Conservation (phyloP, 2,888 invertebrate genomes). For the Agrochola circellaris region DNA sequence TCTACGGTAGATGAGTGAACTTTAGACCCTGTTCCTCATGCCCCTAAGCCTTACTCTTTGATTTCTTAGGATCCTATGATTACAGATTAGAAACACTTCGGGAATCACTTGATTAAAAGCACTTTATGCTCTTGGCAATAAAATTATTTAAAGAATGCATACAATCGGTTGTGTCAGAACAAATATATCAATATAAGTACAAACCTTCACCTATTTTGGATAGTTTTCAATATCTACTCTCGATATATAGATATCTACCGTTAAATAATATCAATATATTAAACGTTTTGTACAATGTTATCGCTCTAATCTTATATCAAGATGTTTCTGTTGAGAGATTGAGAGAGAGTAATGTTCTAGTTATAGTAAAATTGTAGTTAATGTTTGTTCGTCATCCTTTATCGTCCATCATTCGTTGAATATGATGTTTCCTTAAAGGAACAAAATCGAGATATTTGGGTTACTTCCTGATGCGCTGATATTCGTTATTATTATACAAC, state of each 20-base stretch:
- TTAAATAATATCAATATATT: constrained; percentile 24
- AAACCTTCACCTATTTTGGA: constrained; percentile 63
- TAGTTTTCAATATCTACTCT: constrained; percentile 41
- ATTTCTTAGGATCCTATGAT: background rate
- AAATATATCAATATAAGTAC: constrained; percentile 26
- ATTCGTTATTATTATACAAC: background rate
- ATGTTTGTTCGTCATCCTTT: background rate
- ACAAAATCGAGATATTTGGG: background rate
- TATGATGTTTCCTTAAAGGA: background rate
- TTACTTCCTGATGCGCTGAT: background rate
- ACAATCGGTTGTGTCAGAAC: background rate
- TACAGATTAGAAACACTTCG: background rate
- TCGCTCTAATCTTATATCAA: constrained; percentile 45
- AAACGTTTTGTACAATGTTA: constrained; percentile 32
- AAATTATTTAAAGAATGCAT: background rate
- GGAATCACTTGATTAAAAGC: background rate
- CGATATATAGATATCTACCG: constrained; percentile 22
- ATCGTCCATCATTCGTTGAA: background rate
- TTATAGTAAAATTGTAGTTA: background rate
- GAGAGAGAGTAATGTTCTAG: background rate
- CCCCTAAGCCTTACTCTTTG: background rate
- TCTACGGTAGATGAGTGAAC: no score
- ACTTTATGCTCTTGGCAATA: background rate
- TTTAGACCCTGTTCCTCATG: no score
- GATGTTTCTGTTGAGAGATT: constrained; percentile 13